phyloP scores from a whole-genome alignment of 2,113 vertebrate species.

The Megaceryle maxima region DNA sequence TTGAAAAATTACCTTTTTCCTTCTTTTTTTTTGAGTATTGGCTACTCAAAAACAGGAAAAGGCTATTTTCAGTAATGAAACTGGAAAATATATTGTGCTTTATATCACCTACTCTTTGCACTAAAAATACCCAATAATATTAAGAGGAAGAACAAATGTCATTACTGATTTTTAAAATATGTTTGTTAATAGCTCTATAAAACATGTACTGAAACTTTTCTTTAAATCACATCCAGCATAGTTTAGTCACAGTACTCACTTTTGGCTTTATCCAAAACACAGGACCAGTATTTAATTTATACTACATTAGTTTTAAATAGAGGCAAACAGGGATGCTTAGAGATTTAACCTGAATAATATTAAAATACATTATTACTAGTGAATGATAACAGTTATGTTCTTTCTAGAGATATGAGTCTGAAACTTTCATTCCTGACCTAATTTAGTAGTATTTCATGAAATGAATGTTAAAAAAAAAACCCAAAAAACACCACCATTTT shows the following conservation, averaged over 20 bases:
- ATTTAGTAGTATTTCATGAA: slow-evolving; percentile 39
- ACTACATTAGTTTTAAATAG: background rate
- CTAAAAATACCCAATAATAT: background rate
- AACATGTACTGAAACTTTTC: background rate
- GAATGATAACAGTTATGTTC: slow-evolving; percentile 22
- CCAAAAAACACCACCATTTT: slow-evolving; percentile 6
- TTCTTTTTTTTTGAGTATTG: background rate
- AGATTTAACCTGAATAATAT: slow-evolving; percentile 16
- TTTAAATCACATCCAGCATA: background rate
- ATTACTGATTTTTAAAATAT: background rate
- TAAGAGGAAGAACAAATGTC: slow-evolving; percentile 5
- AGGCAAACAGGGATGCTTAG: background rate
- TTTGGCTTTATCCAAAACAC: background rate
- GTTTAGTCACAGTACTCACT: background rate
- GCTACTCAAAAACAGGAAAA: background rate
- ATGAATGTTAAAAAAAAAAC: slow-evolving; percentile 30
- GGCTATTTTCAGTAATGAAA: background rate
- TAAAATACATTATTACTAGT: slow-evolving; percentile 5
- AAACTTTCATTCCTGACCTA: slow-evolving; percentile 41
- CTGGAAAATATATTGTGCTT: background rate
- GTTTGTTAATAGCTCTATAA: background rate
- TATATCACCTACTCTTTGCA: background rate
- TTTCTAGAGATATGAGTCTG: background rate
- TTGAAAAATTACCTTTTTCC: background rate
- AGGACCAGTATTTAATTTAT: background rate